phyloP scores from a whole-genome alignment of 2,888 invertebrate genomes.

The Noctua fimbriata region DNA sequence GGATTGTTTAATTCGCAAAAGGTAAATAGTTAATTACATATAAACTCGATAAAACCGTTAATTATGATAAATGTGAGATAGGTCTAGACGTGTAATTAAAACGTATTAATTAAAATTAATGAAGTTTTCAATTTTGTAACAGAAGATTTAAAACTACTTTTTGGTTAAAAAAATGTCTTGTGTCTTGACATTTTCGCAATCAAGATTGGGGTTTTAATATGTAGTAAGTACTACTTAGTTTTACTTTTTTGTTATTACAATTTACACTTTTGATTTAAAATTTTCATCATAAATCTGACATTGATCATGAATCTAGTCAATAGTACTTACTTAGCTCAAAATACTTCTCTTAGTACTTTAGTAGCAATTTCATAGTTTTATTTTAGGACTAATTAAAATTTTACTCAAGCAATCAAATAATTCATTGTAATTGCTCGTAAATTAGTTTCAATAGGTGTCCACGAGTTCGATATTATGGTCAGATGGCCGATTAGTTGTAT shows the following conservation, averaged over 20 bases:
- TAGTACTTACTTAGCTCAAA: not conserved
- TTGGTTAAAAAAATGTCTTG: not conserved
- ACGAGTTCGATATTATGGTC: constrained; percentile 28
- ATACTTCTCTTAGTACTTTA: not conserved
- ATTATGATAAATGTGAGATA: not conserved
- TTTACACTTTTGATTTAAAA: not conserved
- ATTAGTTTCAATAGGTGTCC: constrained; percentile 28
- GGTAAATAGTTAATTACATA: not conserved
- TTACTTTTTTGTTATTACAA: not conserved
- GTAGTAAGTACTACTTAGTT: not conserved
- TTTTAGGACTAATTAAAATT: not conserved
- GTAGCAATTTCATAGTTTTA: not conserved
- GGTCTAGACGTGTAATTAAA: not conserved
- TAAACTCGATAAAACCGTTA: not conserved
- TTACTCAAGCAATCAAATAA: constrained; percentile 13
- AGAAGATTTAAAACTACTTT: not conserved
- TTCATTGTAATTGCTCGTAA: constrained; percentile 38
- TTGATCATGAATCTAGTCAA: not conserved
- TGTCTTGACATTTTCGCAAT: not conserved
- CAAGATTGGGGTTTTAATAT: not conserved
- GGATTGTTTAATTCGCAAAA: not conserved
- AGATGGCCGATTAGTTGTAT: constrained; percentile 33
- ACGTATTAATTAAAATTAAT: not conserved
- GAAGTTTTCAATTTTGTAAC: not conserved
- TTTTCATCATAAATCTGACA: not conserved